A percentile compares a stretch with the other conserved stretches of the same genome.
Conservation (phyloP, 92 coral and sea anemone species). For the Plumapathes pennacea region DNA sequence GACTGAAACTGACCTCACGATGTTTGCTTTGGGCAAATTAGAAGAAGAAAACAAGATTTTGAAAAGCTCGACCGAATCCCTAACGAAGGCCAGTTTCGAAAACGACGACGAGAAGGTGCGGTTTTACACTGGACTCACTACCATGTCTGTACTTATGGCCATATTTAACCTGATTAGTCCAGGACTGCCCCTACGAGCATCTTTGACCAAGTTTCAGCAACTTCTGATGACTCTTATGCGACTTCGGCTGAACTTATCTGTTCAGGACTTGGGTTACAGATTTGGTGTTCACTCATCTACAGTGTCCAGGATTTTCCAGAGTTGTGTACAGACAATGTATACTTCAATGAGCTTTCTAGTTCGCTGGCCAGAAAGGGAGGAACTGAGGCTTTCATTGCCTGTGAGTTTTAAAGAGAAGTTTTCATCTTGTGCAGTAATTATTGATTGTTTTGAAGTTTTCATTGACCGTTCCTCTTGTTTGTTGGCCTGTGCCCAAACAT, state of each 20-base stretch:
- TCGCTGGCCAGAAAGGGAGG: conserved; percentile 60
- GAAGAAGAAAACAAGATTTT: neutral
- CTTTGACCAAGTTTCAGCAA: conserved; percentile 30
- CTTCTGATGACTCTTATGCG: conserved; percentile 21
- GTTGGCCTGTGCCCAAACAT: conserved; percentile 55
- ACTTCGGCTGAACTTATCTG: conserved; percentile 44
- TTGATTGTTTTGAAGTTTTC: conserved; percentile 48
- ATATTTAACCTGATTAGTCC: conserved; percentile 30
- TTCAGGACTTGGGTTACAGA: conserved; percentile 48
- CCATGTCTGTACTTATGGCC: conserved; percentile 34
- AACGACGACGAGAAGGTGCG: conserved; percentile 17
- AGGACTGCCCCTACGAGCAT: conserved; percentile 7
- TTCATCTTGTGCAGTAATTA: conserved; percentile 45
- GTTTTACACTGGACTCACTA: conserved; percentile 38
- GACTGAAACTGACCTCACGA: conserved; percentile 21
- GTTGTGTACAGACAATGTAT: conserved; percentile 28
- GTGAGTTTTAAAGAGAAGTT: conserved; percentile 34
- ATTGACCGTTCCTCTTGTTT: conserved; percentile 36
- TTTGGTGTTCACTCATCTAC: conserved; percentile 55
- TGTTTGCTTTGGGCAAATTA: conserved; percentile 7
- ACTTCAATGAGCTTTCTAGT: conserved; percentile 32
- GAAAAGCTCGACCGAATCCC: neutral
- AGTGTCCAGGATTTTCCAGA: conserved; percentile 66
- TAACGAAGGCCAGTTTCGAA: neutral
- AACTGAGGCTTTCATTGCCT: conserved; percentile 56